A percentile compares a stretch with the other conserved stretches of the same genome.
phyloP scores from a whole-genome alignment of 37 sponge, comb jelly and placozoan species.

The Spongia lamella region DNA sequence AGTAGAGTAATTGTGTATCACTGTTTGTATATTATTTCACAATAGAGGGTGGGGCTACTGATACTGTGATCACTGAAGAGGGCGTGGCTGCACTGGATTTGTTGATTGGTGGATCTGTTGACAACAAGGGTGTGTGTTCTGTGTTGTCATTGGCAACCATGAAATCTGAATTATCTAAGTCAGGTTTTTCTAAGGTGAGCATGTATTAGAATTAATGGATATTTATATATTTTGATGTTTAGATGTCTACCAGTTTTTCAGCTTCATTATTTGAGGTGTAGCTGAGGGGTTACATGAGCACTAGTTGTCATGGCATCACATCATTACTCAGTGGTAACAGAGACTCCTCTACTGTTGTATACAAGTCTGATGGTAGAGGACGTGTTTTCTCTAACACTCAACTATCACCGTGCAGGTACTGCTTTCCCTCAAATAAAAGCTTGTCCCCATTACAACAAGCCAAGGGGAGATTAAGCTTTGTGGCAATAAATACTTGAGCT shows the following conservation, averaged over 20 bases:
- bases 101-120: slow-evolving; percentile 20
- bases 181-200: slow-evolving; percentile 37
- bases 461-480: no score
- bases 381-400: slow-evolving; percentile 30
- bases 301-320: slow-evolving; percentile 49
- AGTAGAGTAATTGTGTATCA: no score
- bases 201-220: neutral
- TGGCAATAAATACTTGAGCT: no score
- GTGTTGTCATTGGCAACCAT: slow-evolving; percentile 25
- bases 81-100: slow-evolving; percentile 39
- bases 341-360: slow-evolving; percentile 41
- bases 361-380: slow-evolving; percentile 45
- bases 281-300: slow-evolving; percentile 25
- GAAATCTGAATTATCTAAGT: neutral
- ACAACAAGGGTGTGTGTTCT: neutral
- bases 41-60: neutral
- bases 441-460: no score
- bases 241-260: slow-evolving; percentile 43
- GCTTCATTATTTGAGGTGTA: slow-evolving; percentile 40
- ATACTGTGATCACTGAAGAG: slow-evolving; percentile 19
- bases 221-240: neutral
- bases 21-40: neutral
- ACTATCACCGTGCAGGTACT: slow-evolving; percentile 15
- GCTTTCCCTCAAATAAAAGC: neutral
- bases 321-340: slow-evolving; percentile 39